Evolutionary conservation across 64 coral and sea anemone species (phyloP), one percentile per base, ranked within the genome.

Genomic region (Actinia equina): DNA sequence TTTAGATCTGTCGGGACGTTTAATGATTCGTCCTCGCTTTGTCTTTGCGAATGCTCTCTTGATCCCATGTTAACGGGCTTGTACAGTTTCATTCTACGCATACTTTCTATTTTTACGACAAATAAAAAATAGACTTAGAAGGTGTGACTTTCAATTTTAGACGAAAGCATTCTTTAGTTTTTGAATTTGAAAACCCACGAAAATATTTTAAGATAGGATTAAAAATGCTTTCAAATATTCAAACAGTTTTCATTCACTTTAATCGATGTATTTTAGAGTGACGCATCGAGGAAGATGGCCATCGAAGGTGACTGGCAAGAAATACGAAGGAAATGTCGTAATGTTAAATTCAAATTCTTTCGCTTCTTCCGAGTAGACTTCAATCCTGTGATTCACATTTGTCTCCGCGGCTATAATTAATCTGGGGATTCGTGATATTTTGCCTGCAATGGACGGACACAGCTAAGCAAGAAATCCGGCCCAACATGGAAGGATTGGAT

Each of bases 371-470:
- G 59, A 37, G 55, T 85, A 17, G 59, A 85, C 51, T 52, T 91
- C 37, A 91, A 91, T 46, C 89, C 89, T 17, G 69, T 91, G 17
- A 84, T n/a, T 91, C 5, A 91, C 70, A 41, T 30, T 91, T 1
- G 22, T 86, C 9, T 91, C 89, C 41, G 84, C 89, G 0, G 4
- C 41, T 20, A 51, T 91, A 10, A n/a, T n/a, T 91, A 10, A 91
- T 91, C 42, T 91, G 89, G 89, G 89, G 74, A 18, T 87, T 91
- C 42, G 89, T 91, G 7, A 59, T 63, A 22, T 91, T 58, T 52
- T 91, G 89, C 19, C 44, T 91, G 16, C 83, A 42, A 14, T 41
- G 86, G 59, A 80, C 89, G 15, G 84, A 91, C 0, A 44, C 14
- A 27, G 89, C 84, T 9, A 82, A 20, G 19, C 41, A 46, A 52